Conservation (phyloP, 2,888 invertebrate genomes). For the Philereme vetulata region DNA sequence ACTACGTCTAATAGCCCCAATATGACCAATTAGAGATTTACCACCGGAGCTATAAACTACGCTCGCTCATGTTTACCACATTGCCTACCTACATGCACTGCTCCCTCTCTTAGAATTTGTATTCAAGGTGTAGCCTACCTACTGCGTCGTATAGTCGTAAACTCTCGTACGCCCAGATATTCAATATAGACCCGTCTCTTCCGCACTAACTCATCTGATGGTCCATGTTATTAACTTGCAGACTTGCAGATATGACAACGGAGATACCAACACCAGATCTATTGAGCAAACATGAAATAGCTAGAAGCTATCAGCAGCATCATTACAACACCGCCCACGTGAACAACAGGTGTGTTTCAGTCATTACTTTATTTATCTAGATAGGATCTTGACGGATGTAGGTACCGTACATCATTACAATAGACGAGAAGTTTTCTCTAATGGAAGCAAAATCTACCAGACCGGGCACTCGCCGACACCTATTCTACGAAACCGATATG, state of each 20-base stretch:
- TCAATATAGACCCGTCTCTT: background rate
- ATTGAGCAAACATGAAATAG: slow-evolving; percentile 61
- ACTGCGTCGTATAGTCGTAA: background rate
- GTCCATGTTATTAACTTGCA: slow-evolving; percentile 23
- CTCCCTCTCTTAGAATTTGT: slow-evolving; percentile 42
- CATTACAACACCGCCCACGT: slow-evolving; percentile 61
- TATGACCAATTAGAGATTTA: slow-evolving; percentile 69
- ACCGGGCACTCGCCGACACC: slow-evolving; percentile 48
- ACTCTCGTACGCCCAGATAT: background rate
- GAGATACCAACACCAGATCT: slow-evolving; percentile 43
- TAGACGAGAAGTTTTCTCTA: slow-evolving; percentile 71
- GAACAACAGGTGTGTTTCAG: slow-evolving; percentile 70
- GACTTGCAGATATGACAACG: slow-evolving; percentile 13
- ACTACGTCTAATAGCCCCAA: slow-evolving; percentile 40
- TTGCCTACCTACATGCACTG: slow-evolving; percentile 58
- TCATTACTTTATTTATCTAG: slow-evolving; percentile 75
- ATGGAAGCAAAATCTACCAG: slow-evolving; percentile 63
- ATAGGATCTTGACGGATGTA: slow-evolving; percentile 79
- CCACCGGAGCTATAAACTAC: slow-evolving; percentile 54
- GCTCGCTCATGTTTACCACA: slow-evolving; percentile 54
- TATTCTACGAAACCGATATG: slow-evolving; percentile 70
- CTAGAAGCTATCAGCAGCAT: slow-evolving; percentile 64
- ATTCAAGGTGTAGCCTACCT: background rate
- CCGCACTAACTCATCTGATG: slow-evolving; percentile 10
- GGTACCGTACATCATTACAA: slow-evolving; percentile 72